Percentiles rank a stretch among this genome's conserved stretches.
Evolutionary conservation across 37 sponge, comb jelly and placozoan species (phyloP).

Genomic region (Axinella damicornis): DNA sequence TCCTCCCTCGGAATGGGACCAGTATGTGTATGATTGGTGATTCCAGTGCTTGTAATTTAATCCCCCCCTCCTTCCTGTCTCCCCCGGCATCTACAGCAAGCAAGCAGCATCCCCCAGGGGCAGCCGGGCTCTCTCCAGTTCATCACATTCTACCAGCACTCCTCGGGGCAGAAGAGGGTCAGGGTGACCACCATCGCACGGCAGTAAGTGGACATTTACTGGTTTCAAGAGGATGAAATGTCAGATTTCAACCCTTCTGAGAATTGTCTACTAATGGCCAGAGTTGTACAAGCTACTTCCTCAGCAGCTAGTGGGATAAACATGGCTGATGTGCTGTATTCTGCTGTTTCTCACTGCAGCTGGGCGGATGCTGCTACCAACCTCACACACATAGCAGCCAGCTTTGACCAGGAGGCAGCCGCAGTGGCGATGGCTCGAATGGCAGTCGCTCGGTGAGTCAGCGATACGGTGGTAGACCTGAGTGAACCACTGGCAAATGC

Average conservation of each 20-base stretch:
- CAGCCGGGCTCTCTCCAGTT: slow-evolving; percentile 93
- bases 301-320: no score
- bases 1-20: not conserved
- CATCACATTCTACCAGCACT: slow-evolving; percentile 96
- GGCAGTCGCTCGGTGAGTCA: slow-evolving; percentile 77
- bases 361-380: slow-evolving; percentile 95
- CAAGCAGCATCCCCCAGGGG: slow-evolving; percentile 84
- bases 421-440: slow-evolving; percentile 95
- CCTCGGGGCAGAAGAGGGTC: slow-evolving; percentile 93
- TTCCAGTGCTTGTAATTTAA: no score
- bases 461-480: not conserved
- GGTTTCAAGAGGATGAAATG: no score
- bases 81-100: slow-evolving; percentile 54
- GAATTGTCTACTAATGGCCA: no score
- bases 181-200: slow-evolving; percentile 98
- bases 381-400: slow-evolving; percentile 79
- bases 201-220: slow-evolving; percentile 72
- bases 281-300: no score
- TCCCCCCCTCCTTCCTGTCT: no score
- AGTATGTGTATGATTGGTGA: no score
- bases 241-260: no score
- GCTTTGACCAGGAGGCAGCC: slow-evolving; percentile 97
- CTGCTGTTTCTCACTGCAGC: slow-evolving; percentile 53
- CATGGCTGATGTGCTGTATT: no score
- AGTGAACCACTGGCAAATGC: not conserved